Percentiles rank a stretch among this genome's conserved stretches.
Evolutionary conservation across 2,797 vertebrate species (phyloP).

Genomic region (Sitta carolinensis): DNA sequence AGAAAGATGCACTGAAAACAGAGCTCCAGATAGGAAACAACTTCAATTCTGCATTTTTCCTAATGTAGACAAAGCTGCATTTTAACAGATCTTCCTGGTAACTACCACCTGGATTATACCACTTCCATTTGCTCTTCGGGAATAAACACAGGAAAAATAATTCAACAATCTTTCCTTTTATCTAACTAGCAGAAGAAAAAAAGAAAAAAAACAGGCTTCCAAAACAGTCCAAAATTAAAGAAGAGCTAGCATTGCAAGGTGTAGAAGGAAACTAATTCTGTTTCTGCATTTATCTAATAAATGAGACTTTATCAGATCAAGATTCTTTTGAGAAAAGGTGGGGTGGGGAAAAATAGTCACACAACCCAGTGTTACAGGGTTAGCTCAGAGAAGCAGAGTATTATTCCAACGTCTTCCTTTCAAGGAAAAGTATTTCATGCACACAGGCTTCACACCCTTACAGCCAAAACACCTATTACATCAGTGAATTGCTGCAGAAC

Average conservation of each 20-base stretch:
- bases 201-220: not conserved
- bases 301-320: not conserved
- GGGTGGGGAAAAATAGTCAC: not conserved
- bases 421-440: slow-evolving; percentile 51
- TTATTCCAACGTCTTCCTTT: slow-evolving; percentile 25
- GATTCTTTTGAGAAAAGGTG: not conserved
- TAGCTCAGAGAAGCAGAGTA: not conserved
- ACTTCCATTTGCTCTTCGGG: not conserved
- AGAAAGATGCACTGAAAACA: not conserved
- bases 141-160: not conserved
- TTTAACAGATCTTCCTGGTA: not conserved
- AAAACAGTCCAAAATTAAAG: not conserved
- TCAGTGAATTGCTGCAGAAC: not conserved
- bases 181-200: not conserved
- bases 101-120: not conserved
- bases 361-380: not conserved
- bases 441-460: not conserved
- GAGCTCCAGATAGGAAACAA: not conserved
- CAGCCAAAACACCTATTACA: slow-evolving; percentile 2
- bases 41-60: not conserved
- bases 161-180: not conserved
- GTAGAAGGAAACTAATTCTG: not conserved
- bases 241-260: not conserved
- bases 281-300: not conserved
- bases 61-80: not conserved